Evolutionary conservation across 1,140 invertebrate genomes (phyloP).

Genomic region (Ceratoteleas bidentatus): DNA sequence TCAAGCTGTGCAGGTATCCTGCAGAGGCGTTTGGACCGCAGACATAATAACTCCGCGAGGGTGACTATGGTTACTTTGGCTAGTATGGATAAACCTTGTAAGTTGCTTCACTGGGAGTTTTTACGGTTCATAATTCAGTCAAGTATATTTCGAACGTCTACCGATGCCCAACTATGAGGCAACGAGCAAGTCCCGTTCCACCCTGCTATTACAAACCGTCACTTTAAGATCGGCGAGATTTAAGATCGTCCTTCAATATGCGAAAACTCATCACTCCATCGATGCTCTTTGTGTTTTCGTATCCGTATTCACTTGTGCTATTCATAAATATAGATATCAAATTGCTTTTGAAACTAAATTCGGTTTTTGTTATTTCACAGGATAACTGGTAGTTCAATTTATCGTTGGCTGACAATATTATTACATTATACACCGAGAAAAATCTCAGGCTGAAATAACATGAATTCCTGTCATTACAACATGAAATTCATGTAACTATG

Average conservation of each 20-base stretch:
- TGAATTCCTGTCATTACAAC: too few relatives aligned
- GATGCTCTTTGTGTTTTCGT: conserved; percentile 59
- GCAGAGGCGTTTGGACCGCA: conserved; percentile 76
- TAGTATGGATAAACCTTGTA: conserved; percentile 73
- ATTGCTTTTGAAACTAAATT: conserved; percentile 63
- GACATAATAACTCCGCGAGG: conserved; percentile 79
- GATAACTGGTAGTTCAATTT: too few relatives aligned
- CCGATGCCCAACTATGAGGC: conserved; percentile 75
- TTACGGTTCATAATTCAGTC: conserved; percentile 81
- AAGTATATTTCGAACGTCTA: conserved; percentile 80
- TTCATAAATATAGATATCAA: conserved; percentile 58
- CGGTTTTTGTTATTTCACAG: too few relatives aligned
- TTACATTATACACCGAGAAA: too few relatives aligned
- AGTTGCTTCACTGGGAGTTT: conserved; percentile 76
- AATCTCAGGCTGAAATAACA: too few relatives aligned
- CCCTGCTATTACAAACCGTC: conserved; percentile 75
- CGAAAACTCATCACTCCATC: conserved; percentile 76
- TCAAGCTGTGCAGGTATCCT: conserved; percentile 66
- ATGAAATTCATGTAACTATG: too few relatives aligned
- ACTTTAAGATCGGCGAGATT: conserved; percentile 71
- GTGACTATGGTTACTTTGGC: conserved; percentile 77
- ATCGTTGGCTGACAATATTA: too few relatives aligned
- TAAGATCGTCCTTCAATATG: conserved; percentile 73
- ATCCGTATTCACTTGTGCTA: conserved; percentile 52
- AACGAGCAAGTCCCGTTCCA: conserved; percentile 62